Evolutionary conservation across 2,797 vertebrate genomes (phyloP).

Genomic region (Dicrostonyx torquatus): DNA sequence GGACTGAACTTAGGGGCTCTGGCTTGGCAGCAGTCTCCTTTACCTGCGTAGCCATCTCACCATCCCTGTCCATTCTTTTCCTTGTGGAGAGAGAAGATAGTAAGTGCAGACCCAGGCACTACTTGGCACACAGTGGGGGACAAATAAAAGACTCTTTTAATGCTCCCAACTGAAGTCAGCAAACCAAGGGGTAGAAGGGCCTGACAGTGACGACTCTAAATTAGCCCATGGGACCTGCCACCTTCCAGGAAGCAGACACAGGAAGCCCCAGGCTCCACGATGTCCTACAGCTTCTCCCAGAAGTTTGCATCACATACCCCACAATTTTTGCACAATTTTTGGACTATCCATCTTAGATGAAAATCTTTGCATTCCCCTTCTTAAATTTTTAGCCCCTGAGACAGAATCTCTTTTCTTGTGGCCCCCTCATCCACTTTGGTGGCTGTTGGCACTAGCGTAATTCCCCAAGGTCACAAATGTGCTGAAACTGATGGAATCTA

Average conservation of each 20-base stretch:
- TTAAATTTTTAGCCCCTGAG: conserved; percentile 15
- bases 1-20: not conserved
- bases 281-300: not conserved
- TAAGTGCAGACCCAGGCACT: not conserved
- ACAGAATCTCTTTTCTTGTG: not conserved
- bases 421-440: not conserved
- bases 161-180: not conserved
- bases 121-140: not conserved
- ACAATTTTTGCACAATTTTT: not conserved
- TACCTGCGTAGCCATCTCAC: not conserved
- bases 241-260: not conserved
- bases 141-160: not conserved
- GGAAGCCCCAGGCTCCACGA: not conserved
- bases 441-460: not conserved
- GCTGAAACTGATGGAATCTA: not conserved
- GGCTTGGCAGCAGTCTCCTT: not conserved
- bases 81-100: not conserved
- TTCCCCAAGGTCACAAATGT: not conserved
- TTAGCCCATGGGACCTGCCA: not conserved
- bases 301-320: not conserved
- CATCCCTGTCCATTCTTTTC: not conserved
- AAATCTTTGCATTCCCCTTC: conserved; percentile 4
- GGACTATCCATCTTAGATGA: not conserved
- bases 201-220: not conserved
- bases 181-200: not conserved